These are phyloP conservation scores for Rhinatrema bivittatum DNA, from an alignment of 2,797 vertebrate species.

Conservation along the genomic window DNA sequence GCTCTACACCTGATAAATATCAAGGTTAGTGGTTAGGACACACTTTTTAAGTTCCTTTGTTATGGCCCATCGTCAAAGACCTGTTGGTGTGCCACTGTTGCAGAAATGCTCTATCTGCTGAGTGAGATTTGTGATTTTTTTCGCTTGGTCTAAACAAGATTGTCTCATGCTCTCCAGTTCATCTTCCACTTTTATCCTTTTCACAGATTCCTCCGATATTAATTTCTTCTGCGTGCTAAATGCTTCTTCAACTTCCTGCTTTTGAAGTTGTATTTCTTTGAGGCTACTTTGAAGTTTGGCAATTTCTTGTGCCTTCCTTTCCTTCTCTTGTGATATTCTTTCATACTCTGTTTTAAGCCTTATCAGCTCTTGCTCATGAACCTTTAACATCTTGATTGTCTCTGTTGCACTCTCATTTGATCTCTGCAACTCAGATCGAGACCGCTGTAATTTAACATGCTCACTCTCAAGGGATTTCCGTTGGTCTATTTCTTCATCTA, in stretches of 20 bases:
- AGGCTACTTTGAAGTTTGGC: conserved; percentile 69
- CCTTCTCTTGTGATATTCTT: conserved; percentile 72
- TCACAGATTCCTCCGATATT: conserved; percentile 72
- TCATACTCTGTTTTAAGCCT: conserved; percentile 74
- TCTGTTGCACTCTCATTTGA: conserved; percentile 67
- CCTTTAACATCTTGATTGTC: conserved; percentile 72
- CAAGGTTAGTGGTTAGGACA: no score
- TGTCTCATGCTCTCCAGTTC: conserved; percentile 76
- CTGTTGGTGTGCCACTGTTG: no score
- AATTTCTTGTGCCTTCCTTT: conserved; percentile 71
- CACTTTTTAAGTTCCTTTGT: no score
- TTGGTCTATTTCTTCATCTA: conserved; percentile 77
- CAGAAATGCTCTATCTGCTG: conserved; percentile 81
- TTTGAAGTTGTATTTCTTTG: conserved; percentile 70
- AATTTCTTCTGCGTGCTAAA: conserved; percentile 73
- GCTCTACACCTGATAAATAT: no score
- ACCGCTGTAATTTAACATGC: conserved; percentile 67
- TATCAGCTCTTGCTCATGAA: conserved; percentile 74
- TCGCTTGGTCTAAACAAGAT: conserved; percentile 71
- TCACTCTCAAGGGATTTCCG: conserved; percentile 77
- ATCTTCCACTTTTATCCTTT: conserved; percentile 79
- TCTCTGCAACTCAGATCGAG: conserved; percentile 72
- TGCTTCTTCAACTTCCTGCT: conserved; percentile 72
- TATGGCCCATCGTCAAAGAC: no score
- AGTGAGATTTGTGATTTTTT: conserved; percentile 78